A percentile compares a stretch with the other conserved stretches of the same genome.
Conservation (phyloP, 2,888 invertebrate species). For the Smittia aterrima region DNA sequence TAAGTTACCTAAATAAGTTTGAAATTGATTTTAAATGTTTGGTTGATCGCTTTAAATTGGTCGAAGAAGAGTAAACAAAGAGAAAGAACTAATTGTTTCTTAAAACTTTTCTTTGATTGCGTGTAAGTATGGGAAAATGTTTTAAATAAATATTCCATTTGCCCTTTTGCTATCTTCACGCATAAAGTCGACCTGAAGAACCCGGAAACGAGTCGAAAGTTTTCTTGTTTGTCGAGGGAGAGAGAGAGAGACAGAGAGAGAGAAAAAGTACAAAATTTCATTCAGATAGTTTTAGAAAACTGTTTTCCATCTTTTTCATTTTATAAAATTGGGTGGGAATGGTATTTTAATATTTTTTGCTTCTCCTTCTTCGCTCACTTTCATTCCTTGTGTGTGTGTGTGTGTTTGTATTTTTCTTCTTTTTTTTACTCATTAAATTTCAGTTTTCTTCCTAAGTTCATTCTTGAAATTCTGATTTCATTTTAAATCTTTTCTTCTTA, state of each 20-base stretch:
- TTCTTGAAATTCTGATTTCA: constrained; percentile 18
- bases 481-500: neutral
- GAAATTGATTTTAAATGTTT: constrained; percentile 13
- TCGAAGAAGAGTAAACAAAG: constrained; percentile 16
- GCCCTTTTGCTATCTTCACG: constrained; percentile 15
- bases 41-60: neutral
- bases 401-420: no score
- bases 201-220: neutral
- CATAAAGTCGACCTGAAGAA: constrained; percentile 21
- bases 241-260: constrained; percentile 3
- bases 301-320: neutral
- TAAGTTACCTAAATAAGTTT: neutral
- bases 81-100: neutral
- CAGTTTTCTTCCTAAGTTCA: neutral
- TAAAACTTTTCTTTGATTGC: neutral
- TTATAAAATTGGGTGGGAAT: constrained; percentile 4
- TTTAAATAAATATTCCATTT: constrained; percentile 22
- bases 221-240: neutral
- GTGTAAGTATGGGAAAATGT: neutral
- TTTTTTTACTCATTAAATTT: constrained; percentile 16
- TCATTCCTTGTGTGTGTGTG: no score
- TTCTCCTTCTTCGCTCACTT: neutral
- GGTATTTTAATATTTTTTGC: constrained; percentile 1
- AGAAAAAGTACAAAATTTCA: constrained; percentile 26
- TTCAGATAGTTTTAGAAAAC: constrained; percentile 24